Conservation (phyloP, 1,140 invertebrate genomes). For the Drosophila nigrodunni region DNA sequence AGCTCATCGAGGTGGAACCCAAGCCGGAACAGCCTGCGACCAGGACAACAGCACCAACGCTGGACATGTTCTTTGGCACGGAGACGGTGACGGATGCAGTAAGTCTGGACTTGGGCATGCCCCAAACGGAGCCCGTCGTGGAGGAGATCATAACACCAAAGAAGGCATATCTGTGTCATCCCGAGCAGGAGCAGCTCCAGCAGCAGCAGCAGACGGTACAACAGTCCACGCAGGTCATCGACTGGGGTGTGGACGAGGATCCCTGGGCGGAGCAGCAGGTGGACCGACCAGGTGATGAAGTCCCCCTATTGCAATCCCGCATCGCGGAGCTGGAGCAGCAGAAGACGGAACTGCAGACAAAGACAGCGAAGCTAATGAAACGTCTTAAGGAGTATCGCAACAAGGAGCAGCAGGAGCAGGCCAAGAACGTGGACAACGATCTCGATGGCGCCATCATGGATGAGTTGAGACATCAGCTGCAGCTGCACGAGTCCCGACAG, state of each 20-base stretch:
- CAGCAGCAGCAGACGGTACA: neutral
- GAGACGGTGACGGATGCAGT: conserved; percentile 35
- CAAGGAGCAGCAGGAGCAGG: conserved; percentile 85
- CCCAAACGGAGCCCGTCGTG: conserved; percentile 70
- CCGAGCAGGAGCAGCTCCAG: conserved; percentile 35
- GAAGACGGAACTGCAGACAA: conserved; percentile 87
- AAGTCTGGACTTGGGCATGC: conserved; percentile 43
- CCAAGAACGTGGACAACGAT: conserved; percentile 84
- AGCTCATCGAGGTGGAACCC: conserved; percentile 41
- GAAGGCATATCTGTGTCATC: conserved; percentile 86
- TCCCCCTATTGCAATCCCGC: conserved; percentile 78
- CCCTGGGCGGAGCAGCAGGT: conserved; percentile 52
- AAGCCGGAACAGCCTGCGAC: neutral
- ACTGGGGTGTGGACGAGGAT: conserved; percentile 86
- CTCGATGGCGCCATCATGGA: conserved; percentile 91
- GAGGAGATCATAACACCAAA: conserved; percentile 86
- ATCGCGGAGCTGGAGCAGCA: conserved; percentile 86
- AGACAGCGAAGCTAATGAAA: conserved; percentile 89
- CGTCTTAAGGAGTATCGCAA: conserved; percentile 90
- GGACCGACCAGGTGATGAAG: conserved; percentile 42
- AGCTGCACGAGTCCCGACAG: conserved; percentile 88
- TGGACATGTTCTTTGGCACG: conserved; percentile 76
- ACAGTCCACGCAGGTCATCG: conserved; percentile 75
- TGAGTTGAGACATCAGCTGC: conserved; percentile 89
- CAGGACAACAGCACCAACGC: conserved; percentile 34